These are phyloP conservation scores for Quadriops clusia DNA, from an alignment of 2,888 invertebrate species.

Conservation along the genomic window DNA sequence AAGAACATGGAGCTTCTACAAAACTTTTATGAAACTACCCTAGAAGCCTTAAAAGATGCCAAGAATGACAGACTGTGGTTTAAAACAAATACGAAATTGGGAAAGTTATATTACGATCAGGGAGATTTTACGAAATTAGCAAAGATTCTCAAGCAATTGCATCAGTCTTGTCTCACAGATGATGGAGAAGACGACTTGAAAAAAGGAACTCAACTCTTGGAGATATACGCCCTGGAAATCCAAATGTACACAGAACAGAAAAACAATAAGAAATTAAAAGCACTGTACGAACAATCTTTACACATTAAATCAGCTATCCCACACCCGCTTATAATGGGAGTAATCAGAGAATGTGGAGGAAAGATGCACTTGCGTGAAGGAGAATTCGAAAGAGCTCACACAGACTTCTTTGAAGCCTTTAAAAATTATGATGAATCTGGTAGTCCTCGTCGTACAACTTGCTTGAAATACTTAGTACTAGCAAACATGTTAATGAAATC, in stretches of 20 bases:
- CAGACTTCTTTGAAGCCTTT: slow-evolving; percentile 98
- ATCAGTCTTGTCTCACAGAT: slow-evolving; percentile 95
- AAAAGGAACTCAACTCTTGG: slow-evolving; percentile 93
- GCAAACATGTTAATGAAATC: slow-evolving; percentile 99
- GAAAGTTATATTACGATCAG: slow-evolving; percentile 95
- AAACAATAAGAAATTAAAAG: slow-evolving; percentile 95
- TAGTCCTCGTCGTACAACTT: slow-evolving; percentile 89
- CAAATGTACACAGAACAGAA: slow-evolving; percentile 99
- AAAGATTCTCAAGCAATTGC: slow-evolving; percentile 92
- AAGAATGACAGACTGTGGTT: slow-evolving; percentile 99
- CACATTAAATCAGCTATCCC: slow-evolving; percentile 99
- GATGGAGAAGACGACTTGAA: slow-evolving; percentile 96
- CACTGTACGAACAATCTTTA: slow-evolving; percentile 93
- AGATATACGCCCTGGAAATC: slow-evolving; percentile 97
- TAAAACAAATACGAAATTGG: slow-evolving; percentile 98
- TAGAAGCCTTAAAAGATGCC: slow-evolving; percentile 91
- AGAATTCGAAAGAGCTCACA: slow-evolving; percentile 97
- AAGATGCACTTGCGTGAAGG: slow-evolving; percentile 99
- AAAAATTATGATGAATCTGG: slow-evolving; percentile 99
- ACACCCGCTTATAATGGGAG: slow-evolving; percentile 99
- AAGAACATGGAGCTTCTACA: slow-evolving; percentile 98
- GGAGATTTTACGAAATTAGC: slow-evolving; percentile 89
- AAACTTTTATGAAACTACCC: slow-evolving; percentile 95
- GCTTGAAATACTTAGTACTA: slow-evolving; percentile 92
- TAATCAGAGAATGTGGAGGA: slow-evolving; percentile 97